Base-by-base conservation (phyloP, 2,888 invertebrate genomes). In the Cheilosia soror region DNA sequence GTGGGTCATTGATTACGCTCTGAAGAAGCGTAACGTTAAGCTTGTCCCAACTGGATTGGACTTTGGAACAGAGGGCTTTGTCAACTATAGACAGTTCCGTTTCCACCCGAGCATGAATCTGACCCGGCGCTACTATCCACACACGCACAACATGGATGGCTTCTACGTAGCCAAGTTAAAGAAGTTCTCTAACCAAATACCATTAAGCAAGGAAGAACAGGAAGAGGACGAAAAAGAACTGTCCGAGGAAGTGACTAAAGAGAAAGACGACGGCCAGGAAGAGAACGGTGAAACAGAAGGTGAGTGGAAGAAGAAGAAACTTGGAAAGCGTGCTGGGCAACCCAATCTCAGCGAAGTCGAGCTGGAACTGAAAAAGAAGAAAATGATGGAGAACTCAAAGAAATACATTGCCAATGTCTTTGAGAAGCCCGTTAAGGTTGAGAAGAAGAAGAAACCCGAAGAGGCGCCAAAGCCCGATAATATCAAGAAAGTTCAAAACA, bases 101-200 rank as follows among this genome's bases (percentile, higher is more conserved):
- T 99, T 97, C 93, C 98, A 99, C 92, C 98, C 97, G 0, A 96
- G 96, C 11, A 92, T 99, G 92, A 97, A 97, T 90, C 92, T 97
- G 77, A 96, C 98, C 0, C 95, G 95, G 90, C 94, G 99, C 66
- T 98, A 97, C 93, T 99, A 99, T 93, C 99, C 99, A 0, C 99
- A 99, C 91, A 96, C 96, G 3, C 98, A 99, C 91, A 99, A 99
- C 91, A 97, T 99, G 96, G 99, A 99, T 93, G 99, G 99, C 4
- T 99, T 99, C 92, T 99, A 96, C 93, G 98, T 99, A 1, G 99
- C 99, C 0, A 99, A 99, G 93, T 92, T 99, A 13, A 98, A 98
- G 93, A 99, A 99, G 91, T 96, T 98, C 91, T 97, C 97, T 0
- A 97, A 98, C 93, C 94, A 95, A 49, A 93, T 94, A 93, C 93